Evolutionary conservation across 2,888 invertebrate genomes (phyloP), one percentile per base, ranked within the genome.

Genomic region (Ametastegia equiseti): DNA sequence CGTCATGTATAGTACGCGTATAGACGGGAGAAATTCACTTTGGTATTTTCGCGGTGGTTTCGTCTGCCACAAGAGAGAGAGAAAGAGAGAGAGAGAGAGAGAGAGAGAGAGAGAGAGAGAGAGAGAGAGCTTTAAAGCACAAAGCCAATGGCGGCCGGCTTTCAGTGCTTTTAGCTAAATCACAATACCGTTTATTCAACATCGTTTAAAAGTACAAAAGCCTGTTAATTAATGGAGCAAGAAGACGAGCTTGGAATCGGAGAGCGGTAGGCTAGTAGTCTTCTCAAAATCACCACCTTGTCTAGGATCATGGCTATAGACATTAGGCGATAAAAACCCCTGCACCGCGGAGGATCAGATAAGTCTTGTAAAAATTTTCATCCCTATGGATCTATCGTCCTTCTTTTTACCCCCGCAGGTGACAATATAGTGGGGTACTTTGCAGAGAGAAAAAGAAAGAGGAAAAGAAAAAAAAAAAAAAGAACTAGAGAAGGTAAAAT

Each of bases 191-290:
- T 91, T 91, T 91, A 91, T 91, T 91, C 91, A 91, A 92, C 91
- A 91, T 91, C 91, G 91, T 91, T 92, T 92, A 91, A 91, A 90
- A 90, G 89, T 90, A 91, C 90, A 92, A 91, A 71, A 89, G 90
- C 36, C 90, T 90, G 90, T 91, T 92, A 91, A 92, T 91, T 92
- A 92, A 91, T 91, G 90, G 39, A 88, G 90, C 87, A 69, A n/a
- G n/a, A n/a, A n/a, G 36, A 23, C 89, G 86, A 86, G 82, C 39
- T 33, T 19, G 9, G 77, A 85, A 86, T 83, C 86, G 84, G 84
- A 84, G 82, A 79, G 80, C 82, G 80, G 60, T 54, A 11, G 54
- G 11, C 42, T 11, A 42, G 9, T 11, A 3, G 42, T 3, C 11
- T 42, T 9, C 19, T n/a, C n/a, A n/a, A n/a, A n/a, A n/a, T n/a